These are phyloP conservation scores for Phocoena sinus DNA, from an alignment of 2,113 vertebrate genomes.

Conservation along the genomic window DNA sequence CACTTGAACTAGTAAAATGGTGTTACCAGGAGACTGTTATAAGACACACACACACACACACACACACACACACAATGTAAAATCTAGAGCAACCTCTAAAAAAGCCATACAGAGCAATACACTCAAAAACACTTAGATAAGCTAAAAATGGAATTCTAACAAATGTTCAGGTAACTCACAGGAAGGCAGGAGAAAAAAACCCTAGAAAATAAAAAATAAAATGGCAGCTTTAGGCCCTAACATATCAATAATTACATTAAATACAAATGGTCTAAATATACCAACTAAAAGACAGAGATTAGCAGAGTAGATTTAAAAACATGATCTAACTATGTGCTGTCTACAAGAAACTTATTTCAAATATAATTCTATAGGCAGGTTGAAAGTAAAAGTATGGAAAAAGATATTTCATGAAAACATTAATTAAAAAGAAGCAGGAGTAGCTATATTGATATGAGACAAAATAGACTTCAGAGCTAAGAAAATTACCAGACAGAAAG, in stretches of 20 bases:
- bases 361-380: not conserved
- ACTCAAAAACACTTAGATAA: not conserved
- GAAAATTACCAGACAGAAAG: not conserved
- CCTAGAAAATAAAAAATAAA: slow-evolving; percentile 13
- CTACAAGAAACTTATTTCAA: not conserved
- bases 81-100: not conserved
- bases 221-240: not conserved
- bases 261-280: slow-evolving; percentile 19
- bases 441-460: not conserved
- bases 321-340: not conserved
- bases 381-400: not conserved
- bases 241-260: slow-evolving; percentile 10
- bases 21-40: not conserved
- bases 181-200: not conserved
- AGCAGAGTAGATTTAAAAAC: not conserved
- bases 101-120: not conserved
- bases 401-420: not conserved
- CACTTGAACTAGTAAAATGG: not conserved
- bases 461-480: not conserved
- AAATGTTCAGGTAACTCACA: not conserved
- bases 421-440: not conserved
- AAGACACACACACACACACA: not conserved
- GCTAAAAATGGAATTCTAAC: not conserved
- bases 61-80: not conserved
- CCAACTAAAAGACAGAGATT: not conserved